Percentiles rank a stretch among this genome's conserved stretches.
phyloP scores from a whole-genome alignment of 2,888 invertebrate genomes.

The Hirudinaria manillensis region DNA sequence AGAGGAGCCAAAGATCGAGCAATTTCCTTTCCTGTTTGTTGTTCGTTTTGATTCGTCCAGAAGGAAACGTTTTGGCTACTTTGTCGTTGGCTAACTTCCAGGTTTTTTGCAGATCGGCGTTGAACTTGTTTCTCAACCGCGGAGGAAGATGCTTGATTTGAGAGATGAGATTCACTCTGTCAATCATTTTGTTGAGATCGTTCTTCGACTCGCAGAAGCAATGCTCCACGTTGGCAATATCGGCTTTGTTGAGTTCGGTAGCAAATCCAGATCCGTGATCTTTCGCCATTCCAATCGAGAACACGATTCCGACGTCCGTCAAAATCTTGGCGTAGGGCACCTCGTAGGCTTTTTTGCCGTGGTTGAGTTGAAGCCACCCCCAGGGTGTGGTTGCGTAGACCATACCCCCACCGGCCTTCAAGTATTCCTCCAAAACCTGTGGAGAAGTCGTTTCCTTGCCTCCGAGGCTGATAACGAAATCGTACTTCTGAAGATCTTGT shows the following conservation, averaged over 20 bases:
- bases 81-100: slow-evolving; percentile 6
- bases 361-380: slow-evolving; percentile 36
- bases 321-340: slow-evolving; percentile 35
- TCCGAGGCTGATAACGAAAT: slow-evolving; percentile 14
- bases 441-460: not conserved
- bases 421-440: slow-evolving; percentile 20
- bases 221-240: not conserved
- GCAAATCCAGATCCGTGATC: not conserved
- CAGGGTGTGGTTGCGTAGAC: slow-evolving; percentile 37
- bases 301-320: slow-evolving; percentile 22
- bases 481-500: not conserved
- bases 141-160: slow-evolving; percentile 13
- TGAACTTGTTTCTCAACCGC: not conserved
- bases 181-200: slow-evolving; percentile 1
- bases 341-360: slow-evolving; percentile 29
- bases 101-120: not conserved
- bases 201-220: not conserved
- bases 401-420: slow-evolving; percentile 35
- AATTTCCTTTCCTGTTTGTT: not conserved
- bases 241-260: not conserved
- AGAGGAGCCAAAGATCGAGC: not conserved
- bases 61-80: not conserved
- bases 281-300: not conserved
- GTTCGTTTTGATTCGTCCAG: not conserved
- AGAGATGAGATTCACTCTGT: not conserved